phyloP scores from a whole-genome alignment of 2,888 invertebrate species.

The Ptychoptera contaminata region DNA sequence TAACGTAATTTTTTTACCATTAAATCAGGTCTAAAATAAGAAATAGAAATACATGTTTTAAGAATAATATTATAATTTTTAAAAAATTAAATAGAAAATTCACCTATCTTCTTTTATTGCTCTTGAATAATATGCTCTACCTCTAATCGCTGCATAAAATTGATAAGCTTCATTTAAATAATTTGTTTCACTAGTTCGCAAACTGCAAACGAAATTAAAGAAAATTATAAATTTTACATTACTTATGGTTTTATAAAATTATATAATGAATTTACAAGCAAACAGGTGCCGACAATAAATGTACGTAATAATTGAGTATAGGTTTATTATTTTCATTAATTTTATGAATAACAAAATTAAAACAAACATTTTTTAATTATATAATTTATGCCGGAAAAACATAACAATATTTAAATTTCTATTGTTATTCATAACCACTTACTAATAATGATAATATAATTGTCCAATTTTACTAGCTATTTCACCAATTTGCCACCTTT shows the following conservation, averaged over 20 bases:
- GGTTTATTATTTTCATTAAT: no score
- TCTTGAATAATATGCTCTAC: slow-evolving; percentile 84
- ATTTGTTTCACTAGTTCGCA: slow-evolving; percentile 91
- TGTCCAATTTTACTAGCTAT: slow-evolving; percentile 98
- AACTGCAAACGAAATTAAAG: slow-evolving; percentile 37
- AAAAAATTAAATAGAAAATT: slow-evolving; percentile 22
- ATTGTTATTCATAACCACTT: slow-evolving; percentile 31
- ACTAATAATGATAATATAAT: slow-evolving; percentile 97
- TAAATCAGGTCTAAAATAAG: slow-evolving; percentile 57
- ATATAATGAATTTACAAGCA: no score
- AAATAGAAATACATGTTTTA: slow-evolving; percentile 1
- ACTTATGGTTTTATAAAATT: background rate
- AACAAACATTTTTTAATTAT: background rate
- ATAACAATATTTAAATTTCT: no score
- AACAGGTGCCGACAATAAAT: no score
- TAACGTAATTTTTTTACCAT: slow-evolving; percentile 94
- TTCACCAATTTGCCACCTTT: slow-evolving; percentile 97
- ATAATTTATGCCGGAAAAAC: background rate
- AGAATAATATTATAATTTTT: slow-evolving; percentile 1
- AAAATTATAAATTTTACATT: background rate
- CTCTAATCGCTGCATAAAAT: slow-evolving; percentile 90
- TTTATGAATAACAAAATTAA: no score
- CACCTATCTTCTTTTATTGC: slow-evolving; percentile 78
- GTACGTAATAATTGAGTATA: no score
- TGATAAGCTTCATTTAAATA: slow-evolving; percentile 92